Base-by-base conservation (phyloP, 2,888 invertebrate genomes). In the Homarus gammarus region DNA sequence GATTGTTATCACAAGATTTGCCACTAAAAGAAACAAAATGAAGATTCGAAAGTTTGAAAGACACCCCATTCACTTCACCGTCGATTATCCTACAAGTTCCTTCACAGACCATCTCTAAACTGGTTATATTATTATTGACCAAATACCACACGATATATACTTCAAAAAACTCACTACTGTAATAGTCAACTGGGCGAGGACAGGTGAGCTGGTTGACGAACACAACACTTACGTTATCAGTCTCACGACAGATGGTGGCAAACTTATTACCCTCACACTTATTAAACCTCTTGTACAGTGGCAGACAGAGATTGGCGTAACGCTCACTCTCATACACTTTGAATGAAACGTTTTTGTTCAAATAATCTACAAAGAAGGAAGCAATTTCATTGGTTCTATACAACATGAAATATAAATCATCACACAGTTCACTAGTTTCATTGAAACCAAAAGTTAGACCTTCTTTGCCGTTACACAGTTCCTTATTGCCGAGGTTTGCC, bases 21-120 rank as follows among this genome's bases (percentile, higher is more conserved):
- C 12, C 64, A n/a, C 8, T 36, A 44, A 27, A 12, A 3, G n/a
- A n/a, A n/a, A 36, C 3, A 31, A 6, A n/a, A 8, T 22, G 12
- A 36, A 31, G 8, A 33, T 87, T 51, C 33, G 64, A 33, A 18
- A 79, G 72, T 18, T 36, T 44, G 18, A 51, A 51, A 0, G 10
- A 12, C 2, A 87, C 12, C 10, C 56, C 79, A 18, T 27, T 44
- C 10, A 79, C 36, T n/a, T 87, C 40, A 15, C 51, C 10, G 22
- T 79, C 79, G 38, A 87, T 36, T 22, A 87, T 68, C 15, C 44
- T 72, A n/a, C 70, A 33, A 6, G 22, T 15, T 6, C 83, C 83
- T 18, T 70, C n/a, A n/a, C 56, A 2, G 27, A 83, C n/a, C 27
- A 70, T 70, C 2, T 83, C 40, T 12, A 22, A 31, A 10, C 49